Evolutionary conservation across 2,888 invertebrate genomes (phyloP).

Genomic region (Pterobdella sp.): DNA sequence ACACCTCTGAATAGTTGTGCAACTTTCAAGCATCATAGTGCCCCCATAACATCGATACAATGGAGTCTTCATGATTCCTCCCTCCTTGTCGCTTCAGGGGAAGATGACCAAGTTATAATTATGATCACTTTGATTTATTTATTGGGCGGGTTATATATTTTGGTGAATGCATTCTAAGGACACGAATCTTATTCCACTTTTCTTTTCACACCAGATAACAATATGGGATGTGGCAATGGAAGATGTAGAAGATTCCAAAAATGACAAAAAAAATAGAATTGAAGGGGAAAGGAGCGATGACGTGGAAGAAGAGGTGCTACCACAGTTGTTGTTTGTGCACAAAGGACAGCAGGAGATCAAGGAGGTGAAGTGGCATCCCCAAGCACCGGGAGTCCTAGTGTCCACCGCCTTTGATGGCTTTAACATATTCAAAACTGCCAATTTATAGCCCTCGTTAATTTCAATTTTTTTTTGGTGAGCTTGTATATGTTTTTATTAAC

Average conservation of each 20-base stretch:
- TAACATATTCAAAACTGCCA: constrained; percentile 93
- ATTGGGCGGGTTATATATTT: too few species aligned
- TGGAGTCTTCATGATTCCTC: constrained; percentile 91
- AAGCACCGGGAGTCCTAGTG: constrained; percentile 82
- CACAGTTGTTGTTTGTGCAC: constrained; percentile 91
- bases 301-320: constrained; percentile 58
- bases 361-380: constrained; percentile 95
- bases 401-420: constrained; percentile 91
- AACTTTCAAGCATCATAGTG: constrained; percentile 86
- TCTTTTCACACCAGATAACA: too few species aligned
- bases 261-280: constrained; percentile 25
- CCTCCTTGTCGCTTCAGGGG: constrained; percentile 83
- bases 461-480: too few species aligned
- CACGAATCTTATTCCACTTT: too few species aligned
- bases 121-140: too few species aligned
- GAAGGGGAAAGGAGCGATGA: constrained; percentile 36
- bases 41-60: constrained; percentile 86
- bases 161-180: too few species aligned
- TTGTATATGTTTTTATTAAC: too few species aligned
- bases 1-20: too few species aligned
- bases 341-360: constrained; percentile 96
- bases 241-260: constrained; percentile 41
- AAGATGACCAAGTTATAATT: constrained; percentile 82
- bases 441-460: constrained; percentile 60
- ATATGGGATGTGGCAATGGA: constrained; percentile 76